A percentile compares a stretch with the other conserved stretches of the same genome.
Conservation (phyloP, 2,113 vertebrate genomes). For the Aspiorhynchus laticeps region DNA sequence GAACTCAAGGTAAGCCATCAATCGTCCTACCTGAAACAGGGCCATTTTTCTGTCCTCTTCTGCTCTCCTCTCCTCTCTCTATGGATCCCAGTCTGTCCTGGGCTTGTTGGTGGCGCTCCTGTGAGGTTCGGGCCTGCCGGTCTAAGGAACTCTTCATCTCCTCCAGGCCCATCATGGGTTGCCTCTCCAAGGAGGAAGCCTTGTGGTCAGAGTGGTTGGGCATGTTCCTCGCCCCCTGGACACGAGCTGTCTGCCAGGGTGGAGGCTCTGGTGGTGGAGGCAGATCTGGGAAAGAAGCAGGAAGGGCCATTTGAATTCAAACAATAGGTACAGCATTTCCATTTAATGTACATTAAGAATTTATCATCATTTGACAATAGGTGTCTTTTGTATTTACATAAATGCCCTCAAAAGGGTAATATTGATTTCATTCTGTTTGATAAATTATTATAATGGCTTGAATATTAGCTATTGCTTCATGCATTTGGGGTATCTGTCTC, state of each 20-base stretch:
- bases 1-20: background rate
- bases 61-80: constrained; percentile 86
- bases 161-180: constrained; percentile 82
- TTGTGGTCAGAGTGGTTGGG: constrained; percentile 84
- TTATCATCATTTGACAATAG: constrained; percentile 5
- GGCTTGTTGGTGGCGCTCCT: constrained; percentile 90
- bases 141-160: constrained; percentile 90
- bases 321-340: background rate
- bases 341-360: background rate
- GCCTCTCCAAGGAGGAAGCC: constrained; percentile 92
- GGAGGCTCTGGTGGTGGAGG: constrained; percentile 98
- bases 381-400: constrained; percentile 21
- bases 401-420: constrained; percentile 15
- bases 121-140: constrained; percentile 83
- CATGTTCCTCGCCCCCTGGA: constrained; percentile 81
- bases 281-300: constrained; percentile 81
- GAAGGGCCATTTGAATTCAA: background rate
- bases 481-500: constrained; percentile 11
- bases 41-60: constrained; percentile 87
- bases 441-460: background rate
- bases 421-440: constrained; percentile 24
- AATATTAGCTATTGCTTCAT: background rate
- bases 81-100: constrained; percentile 90
- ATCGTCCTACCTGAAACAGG: constrained; percentile 81
- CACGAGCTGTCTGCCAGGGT: constrained; percentile 89